phyloP scores from a whole-genome alignment of 2,113 vertebrate species.

The Pipra filicauda region DNA sequence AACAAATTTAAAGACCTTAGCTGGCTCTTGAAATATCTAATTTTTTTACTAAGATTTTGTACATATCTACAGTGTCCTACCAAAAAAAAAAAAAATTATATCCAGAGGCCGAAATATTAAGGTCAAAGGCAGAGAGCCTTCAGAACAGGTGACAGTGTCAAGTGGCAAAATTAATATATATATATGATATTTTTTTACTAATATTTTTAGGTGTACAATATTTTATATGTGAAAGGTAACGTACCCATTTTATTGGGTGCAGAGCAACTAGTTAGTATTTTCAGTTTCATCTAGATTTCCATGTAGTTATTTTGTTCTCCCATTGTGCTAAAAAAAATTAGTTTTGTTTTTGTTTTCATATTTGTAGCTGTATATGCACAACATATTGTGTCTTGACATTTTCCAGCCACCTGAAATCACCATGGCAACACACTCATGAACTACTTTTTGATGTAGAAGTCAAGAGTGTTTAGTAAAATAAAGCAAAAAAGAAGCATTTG shows the following conservation, averaged over 20 bases:
- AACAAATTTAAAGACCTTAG: background rate
- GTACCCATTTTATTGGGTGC: background rate
- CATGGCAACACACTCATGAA: background rate
- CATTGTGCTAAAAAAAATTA: accelerated
- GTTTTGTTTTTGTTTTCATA: background rate
- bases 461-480: background rate
- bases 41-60: background rate
- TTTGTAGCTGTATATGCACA: background rate
- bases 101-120: background rate
- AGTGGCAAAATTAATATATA: background rate
- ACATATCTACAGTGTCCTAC: background rate
- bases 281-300: background rate
- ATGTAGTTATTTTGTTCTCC: background rate
- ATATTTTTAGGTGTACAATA: accelerated
- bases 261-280: background rate
- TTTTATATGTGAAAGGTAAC: background rate
- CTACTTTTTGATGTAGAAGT: background rate
- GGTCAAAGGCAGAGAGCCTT: background rate
- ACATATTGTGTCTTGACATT: background rate
- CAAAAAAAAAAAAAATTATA: background rate
- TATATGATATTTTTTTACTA: background rate
- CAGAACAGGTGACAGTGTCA: background rate
- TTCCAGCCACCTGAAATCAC: background rate
- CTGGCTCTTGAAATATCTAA: background rate
- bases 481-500: background rate